Conservation (phyloP, 35 echinoderm and acorn worm genomes). For the Patiria miniata region DNA sequence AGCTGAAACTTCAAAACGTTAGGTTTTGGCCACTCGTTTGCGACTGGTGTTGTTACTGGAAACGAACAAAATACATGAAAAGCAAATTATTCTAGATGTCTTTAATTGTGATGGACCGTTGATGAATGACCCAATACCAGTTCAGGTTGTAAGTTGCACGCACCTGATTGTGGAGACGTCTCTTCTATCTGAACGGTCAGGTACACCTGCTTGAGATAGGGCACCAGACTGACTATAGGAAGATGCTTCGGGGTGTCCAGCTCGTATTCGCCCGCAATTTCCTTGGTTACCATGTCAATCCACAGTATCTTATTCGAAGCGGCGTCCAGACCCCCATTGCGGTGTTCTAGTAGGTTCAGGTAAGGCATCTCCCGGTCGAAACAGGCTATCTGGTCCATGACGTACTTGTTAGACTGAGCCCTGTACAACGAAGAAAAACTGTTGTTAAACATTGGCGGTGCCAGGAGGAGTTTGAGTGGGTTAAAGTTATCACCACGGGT, state of each 20-base stretch:
- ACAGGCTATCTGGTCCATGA: slow-evolving; percentile 80
- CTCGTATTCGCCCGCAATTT: slow-evolving; percentile 76
- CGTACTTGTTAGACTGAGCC: slow-evolving; percentile 65
- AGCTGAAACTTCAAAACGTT: too few relatives aligned
- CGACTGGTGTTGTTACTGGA: too few relatives aligned
- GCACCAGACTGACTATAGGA: slow-evolving; percentile 11
- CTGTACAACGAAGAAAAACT: slow-evolving; percentile 21
- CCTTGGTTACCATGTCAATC: slow-evolving; percentile 68
- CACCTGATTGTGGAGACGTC: neutral
- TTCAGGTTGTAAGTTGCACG: too few relatives aligned
- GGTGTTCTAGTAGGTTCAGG: slow-evolving; percentile 74
- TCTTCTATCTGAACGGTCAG: neutral
- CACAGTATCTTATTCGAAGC: slow-evolving; percentile 82
- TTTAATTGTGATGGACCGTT: too few relatives aligned
- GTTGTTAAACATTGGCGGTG: too few relatives aligned
- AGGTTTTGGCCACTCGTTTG: too few relatives aligned
- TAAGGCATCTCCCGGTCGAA: slow-evolving; percentile 85
- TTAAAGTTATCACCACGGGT: too few relatives aligned
- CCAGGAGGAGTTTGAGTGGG: too few relatives aligned
- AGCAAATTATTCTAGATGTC: too few relatives aligned
- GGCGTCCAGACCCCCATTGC: slow-evolving; percentile 62
- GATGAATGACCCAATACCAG: too few relatives aligned
- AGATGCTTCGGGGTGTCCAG: slow-evolving; percentile 32
- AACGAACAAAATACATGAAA: too few relatives aligned
- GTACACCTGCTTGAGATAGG: neutral